phyloP scores from a whole-genome alignment of 2,888 invertebrate genomes.

The Watsonalla cultraria region DNA sequence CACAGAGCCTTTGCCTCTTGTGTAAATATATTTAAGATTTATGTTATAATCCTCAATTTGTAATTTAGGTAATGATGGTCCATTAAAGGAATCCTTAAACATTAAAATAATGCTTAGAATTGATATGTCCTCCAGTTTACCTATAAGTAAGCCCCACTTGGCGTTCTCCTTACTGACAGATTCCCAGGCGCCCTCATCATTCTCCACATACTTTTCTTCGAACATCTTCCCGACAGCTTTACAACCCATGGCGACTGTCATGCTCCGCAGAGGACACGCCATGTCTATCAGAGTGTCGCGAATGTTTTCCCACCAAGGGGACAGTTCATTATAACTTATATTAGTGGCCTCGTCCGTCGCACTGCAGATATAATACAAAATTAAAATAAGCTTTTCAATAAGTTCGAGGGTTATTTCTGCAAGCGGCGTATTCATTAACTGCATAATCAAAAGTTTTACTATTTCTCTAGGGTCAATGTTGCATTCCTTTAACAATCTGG shows the following conservation, averaged over 20 bases:
- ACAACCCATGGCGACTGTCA: conserved; percentile 90
- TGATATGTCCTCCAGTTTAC: conserved; percentile 93
- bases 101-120: conserved; percentile 85
- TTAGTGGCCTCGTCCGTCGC: conserved; percentile 79
- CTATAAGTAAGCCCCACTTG: conserved; percentile 91
- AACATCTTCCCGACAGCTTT: conserved; percentile 83
- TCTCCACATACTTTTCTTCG: conserved; percentile 58
- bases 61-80: conserved; percentile 73
- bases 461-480: conserved; percentile 79
- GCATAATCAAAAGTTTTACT: conserved; percentile 83
- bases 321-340: conserved; percentile 83
- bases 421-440: conserved; percentile 83
- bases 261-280: conserved; percentile 85
- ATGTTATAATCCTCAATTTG: conserved; percentile 77
- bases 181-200: conserved; percentile 86
- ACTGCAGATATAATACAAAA: conserved; percentile 82
- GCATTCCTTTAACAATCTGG: conserved; percentile 44
- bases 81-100: conserved; percentile 61
- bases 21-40: conserved; percentile 82
- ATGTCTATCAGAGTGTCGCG: conserved; percentile 86
- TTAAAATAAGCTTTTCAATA: conserved; percentile 82
- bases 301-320: conserved; percentile 90
- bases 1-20: conserved; percentile 87
- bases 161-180: conserved; percentile 90
- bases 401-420: conserved; percentile 72